phyloP scores from a whole-genome alignment of 2,888 invertebrate species.

The Cephalotes varians region DNA sequence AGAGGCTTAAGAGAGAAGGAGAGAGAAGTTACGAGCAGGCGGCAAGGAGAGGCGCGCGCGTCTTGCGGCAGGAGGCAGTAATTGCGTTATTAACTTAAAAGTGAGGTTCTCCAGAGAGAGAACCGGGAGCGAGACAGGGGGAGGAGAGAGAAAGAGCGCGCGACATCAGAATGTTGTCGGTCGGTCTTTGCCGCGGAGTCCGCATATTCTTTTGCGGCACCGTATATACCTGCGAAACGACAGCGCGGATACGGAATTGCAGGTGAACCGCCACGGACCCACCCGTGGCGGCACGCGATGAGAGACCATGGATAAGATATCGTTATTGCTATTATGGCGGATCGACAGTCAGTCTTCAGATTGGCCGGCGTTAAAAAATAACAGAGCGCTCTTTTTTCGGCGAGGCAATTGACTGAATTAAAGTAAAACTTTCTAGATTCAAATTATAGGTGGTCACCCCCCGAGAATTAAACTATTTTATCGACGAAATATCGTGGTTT shows the following conservation, averaged over 20 bases:
- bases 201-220: conserved; percentile 51
- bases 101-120: conserved; percentile 74
- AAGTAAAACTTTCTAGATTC: conserved; percentile 12
- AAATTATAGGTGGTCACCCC: background rate
- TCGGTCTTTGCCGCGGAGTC: conserved; percentile 81
- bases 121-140: conserved; percentile 34
- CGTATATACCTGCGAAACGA: conserved; percentile 57
- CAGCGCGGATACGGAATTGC: conserved; percentile 61
- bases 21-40: conserved; percentile 10
- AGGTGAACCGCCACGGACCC: conserved; percentile 52
- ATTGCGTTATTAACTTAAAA: conserved; percentile 82
- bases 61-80: conserved; percentile 77
- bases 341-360: conserved; percentile 46
- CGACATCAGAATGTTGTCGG: conserved; percentile 70
- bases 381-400: conserved; percentile 3
- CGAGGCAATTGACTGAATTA: conserved; percentile 16
- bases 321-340: conserved; percentile 53
- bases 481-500: background rate
- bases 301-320: conserved; percentile 54
- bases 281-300: conserved; percentile 62
- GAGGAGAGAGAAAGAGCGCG: conserved; percentile 70
- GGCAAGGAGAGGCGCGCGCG: conserved; percentile 63
- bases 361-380: conserved; percentile 46
- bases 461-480: background rate
- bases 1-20: conserved; percentile 10